These are phyloP conservation scores for Blastobasis adustella DNA, from an alignment of 2,888 invertebrate genomes.

Conservation along the genomic window DNA sequence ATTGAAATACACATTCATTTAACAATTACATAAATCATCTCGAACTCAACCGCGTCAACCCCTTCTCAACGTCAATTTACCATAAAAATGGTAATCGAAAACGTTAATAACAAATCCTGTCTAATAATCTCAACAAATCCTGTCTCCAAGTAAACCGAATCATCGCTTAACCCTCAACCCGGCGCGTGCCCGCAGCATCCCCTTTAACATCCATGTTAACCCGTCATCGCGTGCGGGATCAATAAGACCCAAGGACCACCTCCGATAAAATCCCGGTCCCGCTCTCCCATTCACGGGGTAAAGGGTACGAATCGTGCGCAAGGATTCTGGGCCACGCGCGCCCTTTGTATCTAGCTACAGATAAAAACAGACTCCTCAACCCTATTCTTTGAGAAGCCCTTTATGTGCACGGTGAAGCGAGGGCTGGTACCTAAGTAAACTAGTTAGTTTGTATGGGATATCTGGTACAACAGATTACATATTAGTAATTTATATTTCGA, in stretches of 20 bases:
- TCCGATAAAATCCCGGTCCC: constrained; percentile 32
- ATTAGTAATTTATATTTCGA: too few species aligned
- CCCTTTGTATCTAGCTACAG: constrained; percentile 40
- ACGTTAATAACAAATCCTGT: too few species aligned
- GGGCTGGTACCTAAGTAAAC: too few species aligned
- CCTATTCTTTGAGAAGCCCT: constrained; percentile 34
- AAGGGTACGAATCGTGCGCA: constrained; percentile 66
- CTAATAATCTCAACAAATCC: background rate
- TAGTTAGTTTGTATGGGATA: too few species aligned
- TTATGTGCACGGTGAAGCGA: constrained; percentile 22
- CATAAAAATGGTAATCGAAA: too few species aligned
- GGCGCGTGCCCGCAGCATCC: constrained; percentile 47
- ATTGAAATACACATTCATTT: too few species aligned
- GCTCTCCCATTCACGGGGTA: constrained; percentile 56
- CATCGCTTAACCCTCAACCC: constrained; percentile 18
- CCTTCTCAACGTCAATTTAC: too few species aligned
- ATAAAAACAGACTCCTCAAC: constrained; percentile 44
- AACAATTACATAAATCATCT: too few species aligned
- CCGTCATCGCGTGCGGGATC: constrained; percentile 64
- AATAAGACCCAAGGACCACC: constrained; percentile 15
- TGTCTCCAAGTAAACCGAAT: background rate
- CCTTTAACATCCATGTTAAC: constrained; percentile 37
- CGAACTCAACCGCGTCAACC: too few species aligned
- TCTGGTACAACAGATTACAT: too few species aligned
- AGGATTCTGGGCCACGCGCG: constrained; percentile 65